These are phyloP conservation scores for Drosophila kanekoi DNA, from an alignment of 2,888 invertebrate genomes.

Conservation along the genomic window DNA sequence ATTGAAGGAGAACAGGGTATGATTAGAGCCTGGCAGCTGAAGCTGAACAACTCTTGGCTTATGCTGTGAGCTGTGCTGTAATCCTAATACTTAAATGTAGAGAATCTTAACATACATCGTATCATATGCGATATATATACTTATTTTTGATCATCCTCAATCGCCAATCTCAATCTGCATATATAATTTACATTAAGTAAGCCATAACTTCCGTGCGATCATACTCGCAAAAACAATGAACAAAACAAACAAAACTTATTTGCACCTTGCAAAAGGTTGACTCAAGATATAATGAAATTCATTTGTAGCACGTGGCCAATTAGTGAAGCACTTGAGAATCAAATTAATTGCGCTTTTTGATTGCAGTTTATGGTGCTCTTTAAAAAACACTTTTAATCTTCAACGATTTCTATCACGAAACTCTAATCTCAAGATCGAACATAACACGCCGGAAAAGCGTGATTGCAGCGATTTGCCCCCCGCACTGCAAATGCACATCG, in stretches of 20 bases:
- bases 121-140: not conserved
- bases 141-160: not conserved
- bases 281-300: not conserved
- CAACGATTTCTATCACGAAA: not conserved
- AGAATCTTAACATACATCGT: no score
- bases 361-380: not conserved
- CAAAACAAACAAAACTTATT: not conserved
- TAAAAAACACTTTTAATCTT: not conserved
- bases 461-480: conserved; percentile 1
- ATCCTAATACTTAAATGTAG: no score
- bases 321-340: conserved; percentile 1
- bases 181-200: no score
- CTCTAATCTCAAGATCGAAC: not conserved
- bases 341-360: conserved; percentile 9
- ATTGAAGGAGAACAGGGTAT: not conserved
- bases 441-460: conserved; percentile 4
- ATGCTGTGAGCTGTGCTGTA: no score
- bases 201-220: no score
- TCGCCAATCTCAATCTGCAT: no score
- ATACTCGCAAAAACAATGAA: no score
- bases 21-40: no score
- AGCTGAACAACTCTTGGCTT: no score
- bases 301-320: conserved; percentile 16
- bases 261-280: not conserved
- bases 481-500: conserved; percentile 9